These are phyloP conservation scores for Dromiciops gliroides DNA, from an alignment of 2,113 vertebrate genomes.

Conservation along the genomic window DNA sequence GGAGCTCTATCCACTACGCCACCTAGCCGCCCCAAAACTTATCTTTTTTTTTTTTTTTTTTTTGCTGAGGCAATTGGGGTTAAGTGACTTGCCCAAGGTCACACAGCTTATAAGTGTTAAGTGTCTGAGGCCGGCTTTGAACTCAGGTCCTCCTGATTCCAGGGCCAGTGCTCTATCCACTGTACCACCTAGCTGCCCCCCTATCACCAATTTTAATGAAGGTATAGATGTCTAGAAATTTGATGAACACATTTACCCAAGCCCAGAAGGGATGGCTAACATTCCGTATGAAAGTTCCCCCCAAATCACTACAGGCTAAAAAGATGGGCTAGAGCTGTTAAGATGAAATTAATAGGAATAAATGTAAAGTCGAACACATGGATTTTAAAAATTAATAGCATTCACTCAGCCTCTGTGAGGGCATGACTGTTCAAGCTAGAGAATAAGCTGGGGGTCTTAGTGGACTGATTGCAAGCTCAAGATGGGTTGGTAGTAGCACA, in stretches of 20 bases:
- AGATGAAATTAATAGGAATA: neutral
- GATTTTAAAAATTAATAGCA: neutral
- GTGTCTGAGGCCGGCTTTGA: too few species aligned
- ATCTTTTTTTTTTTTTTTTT: too few species aligned
- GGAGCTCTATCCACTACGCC: too few species aligned
- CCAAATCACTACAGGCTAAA: neutral
- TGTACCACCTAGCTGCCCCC: too few species aligned
- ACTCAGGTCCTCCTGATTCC: too few species aligned
- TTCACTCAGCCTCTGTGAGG: neutral
- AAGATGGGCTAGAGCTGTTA: neutral
- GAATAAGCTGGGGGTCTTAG: neutral
- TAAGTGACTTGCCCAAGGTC: too few species aligned
- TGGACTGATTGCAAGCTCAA: neutral
- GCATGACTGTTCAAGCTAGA: neutral
- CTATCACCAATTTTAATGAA: neutral
- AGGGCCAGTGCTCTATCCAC: too few species aligned
- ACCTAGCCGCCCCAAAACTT: too few species aligned
- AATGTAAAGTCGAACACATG: neutral
- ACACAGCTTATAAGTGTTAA: too few species aligned
- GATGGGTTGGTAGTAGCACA: neutral
- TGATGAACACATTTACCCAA: neutral
- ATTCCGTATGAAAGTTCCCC: neutral
- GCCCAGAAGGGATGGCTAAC: neutral
- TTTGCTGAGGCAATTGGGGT: too few species aligned
- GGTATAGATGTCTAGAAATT: neutral